phyloP scores from a whole-genome alignment of 2,113 vertebrate species.

The Hemicordylus capensis region DNA sequence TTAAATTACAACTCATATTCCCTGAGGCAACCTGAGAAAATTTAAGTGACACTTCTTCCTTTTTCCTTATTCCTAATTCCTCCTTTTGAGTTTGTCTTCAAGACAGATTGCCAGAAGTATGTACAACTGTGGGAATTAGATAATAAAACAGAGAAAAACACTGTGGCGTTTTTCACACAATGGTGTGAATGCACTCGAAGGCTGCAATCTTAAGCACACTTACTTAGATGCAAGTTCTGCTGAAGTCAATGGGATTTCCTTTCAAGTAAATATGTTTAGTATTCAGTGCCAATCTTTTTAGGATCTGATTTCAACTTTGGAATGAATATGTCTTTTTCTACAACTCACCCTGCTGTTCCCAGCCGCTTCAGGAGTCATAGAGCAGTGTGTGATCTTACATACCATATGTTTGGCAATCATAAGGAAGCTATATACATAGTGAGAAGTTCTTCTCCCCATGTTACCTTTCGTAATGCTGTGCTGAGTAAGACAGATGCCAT shows the following conservation, averaged over 20 bases:
- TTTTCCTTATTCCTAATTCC: neutral
- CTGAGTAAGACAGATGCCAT: neutral
- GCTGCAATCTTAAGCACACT: neutral
- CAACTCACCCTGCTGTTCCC: neutral
- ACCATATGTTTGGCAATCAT: constrained; percentile 30
- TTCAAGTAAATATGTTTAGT: neutral
- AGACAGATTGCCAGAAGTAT: neutral
- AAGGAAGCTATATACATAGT: neutral
- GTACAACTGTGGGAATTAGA: neutral
- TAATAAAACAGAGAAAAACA: neutral
- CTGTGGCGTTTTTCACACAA: too few relatives aligned
- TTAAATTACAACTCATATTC: neutral
- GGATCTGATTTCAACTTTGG: neutral
- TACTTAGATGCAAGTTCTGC: neutral
- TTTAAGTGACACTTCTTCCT: neutral
- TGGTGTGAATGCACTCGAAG: neutral
- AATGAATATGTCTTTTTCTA: neutral
- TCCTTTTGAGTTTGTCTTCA: neutral
- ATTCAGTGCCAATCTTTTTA: neutral
- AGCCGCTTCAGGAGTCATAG: neutral
- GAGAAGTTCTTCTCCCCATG: accelerated
- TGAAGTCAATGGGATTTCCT: neutral
- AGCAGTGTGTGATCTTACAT: constrained; percentile 30
- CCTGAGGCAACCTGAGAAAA: neutral
- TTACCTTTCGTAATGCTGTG: constrained; percentile 22